Conservation (phyloP, 2,888 invertebrate genomes). For the Agriotes lineatus region DNA sequence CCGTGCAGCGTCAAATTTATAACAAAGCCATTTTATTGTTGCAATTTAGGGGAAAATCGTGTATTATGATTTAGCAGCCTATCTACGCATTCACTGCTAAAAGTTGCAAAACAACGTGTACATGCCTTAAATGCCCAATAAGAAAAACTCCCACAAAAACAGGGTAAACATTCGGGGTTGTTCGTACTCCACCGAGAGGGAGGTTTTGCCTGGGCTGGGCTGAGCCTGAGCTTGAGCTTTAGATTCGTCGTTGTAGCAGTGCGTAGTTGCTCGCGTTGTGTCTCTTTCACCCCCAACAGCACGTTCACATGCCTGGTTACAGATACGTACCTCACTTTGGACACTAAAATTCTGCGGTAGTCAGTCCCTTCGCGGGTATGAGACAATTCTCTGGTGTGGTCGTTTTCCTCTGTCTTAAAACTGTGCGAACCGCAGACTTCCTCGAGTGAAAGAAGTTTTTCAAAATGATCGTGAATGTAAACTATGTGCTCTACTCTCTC, state of each 20-base stretch:
- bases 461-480: conserved; percentile 30
- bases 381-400: not conserved
- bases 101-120: not conserved
- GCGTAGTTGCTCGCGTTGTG: conserved; percentile 37
- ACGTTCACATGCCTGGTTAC: conserved; percentile 30
- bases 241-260: conserved; percentile 40
- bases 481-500: conserved; percentile 17
- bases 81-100: not conserved
- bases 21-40: no score
- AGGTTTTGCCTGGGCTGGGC: conserved; percentile 43
- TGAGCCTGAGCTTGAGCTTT: conserved; percentile 41
- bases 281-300: conserved; percentile 22
- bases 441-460: conserved; percentile 2
- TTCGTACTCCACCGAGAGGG: conserved; percentile 40
- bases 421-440: not conserved
- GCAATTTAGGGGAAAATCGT: no score
- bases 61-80: no score
- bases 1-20: no score
- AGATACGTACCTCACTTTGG: conserved; percentile 2
- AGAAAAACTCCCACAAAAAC: conserved; percentile 38
- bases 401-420: not conserved
- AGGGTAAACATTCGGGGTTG: conserved; percentile 40
- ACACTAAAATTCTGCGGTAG: not conserved
- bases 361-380: not conserved
- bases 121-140: conserved; percentile 31